Evolutionary conservation across 2,113 vertebrate genomes (phyloP).

Genomic region (Tragelaphus buxtoni): DNA sequence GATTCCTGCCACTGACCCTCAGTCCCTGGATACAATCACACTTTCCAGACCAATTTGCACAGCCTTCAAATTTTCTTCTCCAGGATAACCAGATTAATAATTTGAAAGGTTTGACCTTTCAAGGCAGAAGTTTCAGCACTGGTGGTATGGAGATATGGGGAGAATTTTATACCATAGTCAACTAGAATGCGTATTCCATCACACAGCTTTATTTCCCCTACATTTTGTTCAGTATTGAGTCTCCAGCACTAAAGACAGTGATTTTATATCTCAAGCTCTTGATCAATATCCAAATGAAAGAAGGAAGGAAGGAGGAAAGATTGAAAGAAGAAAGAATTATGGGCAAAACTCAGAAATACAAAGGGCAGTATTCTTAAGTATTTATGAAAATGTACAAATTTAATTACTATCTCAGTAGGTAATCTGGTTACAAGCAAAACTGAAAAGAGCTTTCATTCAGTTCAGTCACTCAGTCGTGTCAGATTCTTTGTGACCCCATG

Average conservation of each 20-base stretch:
- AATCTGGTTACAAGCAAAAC: background rate
- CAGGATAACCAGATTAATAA: background rate
- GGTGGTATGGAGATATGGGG: background rate
- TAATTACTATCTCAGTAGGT: background rate
- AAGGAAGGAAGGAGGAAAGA: background rate
- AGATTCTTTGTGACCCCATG: fast-evolving
- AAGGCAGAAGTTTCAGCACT: background rate
- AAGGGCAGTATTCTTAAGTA: background rate
- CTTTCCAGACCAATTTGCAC: background rate
- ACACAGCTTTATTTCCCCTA: background rate
- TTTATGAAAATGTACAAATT: background rate
- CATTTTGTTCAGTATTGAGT: background rate
- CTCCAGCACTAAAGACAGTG: background rate
- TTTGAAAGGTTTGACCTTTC: background rate
- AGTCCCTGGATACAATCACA: background rate
- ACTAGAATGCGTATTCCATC: background rate
- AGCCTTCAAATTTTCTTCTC: background rate
- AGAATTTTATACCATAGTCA: background rate
- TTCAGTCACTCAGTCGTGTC: fast-evolving
- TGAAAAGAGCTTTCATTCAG: background rate
- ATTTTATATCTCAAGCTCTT: background rate
- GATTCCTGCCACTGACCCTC: too few species aligned
- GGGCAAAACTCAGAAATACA: background rate
- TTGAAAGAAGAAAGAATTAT: background rate
- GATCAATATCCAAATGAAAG: background rate